Evolutionary conservation across 35 echinoderm and acorn worm genomes (phyloP).

Genomic region (Stichopus chloronotus): DNA sequence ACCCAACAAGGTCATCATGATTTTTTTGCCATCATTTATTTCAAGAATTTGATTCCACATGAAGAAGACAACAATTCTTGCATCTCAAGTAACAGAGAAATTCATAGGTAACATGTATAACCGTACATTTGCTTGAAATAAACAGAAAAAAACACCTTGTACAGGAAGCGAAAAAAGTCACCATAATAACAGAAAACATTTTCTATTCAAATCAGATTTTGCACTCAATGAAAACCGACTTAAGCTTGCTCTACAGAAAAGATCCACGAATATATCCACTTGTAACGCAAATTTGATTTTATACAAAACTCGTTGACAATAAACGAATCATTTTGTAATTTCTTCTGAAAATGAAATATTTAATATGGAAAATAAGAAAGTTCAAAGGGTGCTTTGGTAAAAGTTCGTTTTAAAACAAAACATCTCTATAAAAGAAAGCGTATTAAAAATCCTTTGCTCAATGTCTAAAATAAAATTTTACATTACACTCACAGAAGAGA

Average conservation of each 20-base stretch:
- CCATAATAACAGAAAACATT: not conserved
- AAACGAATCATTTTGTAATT: not conserved
- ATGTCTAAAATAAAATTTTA: not conserved
- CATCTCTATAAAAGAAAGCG: not conserved
- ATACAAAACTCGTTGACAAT: not conserved
- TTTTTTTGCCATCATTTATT: no score
- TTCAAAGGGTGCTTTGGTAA: not conserved
- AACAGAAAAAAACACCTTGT: not conserved
- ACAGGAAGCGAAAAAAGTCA: not conserved
- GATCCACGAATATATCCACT: not conserved
- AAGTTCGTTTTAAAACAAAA: not conserved
- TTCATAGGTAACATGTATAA: not conserved
- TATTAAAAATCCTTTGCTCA: not conserved
- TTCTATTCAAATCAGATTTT: not conserved
- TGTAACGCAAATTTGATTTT: not conserved
- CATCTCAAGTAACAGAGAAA: no score
- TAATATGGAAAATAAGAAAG: not conserved
- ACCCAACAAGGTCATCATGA: no score
- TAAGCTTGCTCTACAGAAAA: not conserved
- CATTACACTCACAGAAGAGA: no score
- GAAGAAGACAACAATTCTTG: no score
- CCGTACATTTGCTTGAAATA: not conserved
- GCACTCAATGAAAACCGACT: not conserved
- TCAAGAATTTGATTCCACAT: no score
- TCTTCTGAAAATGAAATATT: not conserved